Evolutionary conservation across 2,888 invertebrate genomes (phyloP), one percentile per base, ranked within the genome.

Genomic region (Himalopsyche tibetana): DNA sequence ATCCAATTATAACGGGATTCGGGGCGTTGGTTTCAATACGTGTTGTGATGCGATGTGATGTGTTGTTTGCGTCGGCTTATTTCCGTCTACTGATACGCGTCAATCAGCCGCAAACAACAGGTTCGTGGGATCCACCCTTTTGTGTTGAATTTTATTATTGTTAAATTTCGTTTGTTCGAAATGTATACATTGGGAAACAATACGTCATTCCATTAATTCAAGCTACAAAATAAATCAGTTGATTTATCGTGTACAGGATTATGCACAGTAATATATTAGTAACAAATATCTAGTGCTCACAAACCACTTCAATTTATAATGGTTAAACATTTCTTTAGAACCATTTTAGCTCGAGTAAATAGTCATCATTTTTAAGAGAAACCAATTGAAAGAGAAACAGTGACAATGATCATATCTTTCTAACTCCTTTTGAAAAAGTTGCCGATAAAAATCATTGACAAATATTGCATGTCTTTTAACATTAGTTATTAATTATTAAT

Each of bases 1-100:
- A 81, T 81, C 51, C 81, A 81, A 81, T 81, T 81, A 81, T 81
- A 51, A 81, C 45, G 45, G 81, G 81, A 81, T 81, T 81, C 51
- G 51, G 81, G n/a, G 63, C 63, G 63, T 63, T 63, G 63, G 63
- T 63, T 28, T 63, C 28, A n/a, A 63, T 63, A 51, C 51, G 51
- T 51, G 51, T 51, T 51, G 63, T 63, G 63, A 19, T 63, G 63
- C 19, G 63, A 63, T 63, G 19, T 11, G 63, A n/a, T 56, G 56
- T n/a, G 55, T 51, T 81, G 81, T 81, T 81, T 81, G 81, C 19
- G 81, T 81, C 81, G 81, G 81, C 81, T 51, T 45, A 81, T 45
- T 81, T 51, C 55, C 42, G 81, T n/a, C 42, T 28, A 81, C 81
- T 81, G 81, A 81, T 81, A 81, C 28, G 81, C 81, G 81, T 81